Conservation (phyloP, 1,140 invertebrate genomes). For the Achroia grisella region DNA sequence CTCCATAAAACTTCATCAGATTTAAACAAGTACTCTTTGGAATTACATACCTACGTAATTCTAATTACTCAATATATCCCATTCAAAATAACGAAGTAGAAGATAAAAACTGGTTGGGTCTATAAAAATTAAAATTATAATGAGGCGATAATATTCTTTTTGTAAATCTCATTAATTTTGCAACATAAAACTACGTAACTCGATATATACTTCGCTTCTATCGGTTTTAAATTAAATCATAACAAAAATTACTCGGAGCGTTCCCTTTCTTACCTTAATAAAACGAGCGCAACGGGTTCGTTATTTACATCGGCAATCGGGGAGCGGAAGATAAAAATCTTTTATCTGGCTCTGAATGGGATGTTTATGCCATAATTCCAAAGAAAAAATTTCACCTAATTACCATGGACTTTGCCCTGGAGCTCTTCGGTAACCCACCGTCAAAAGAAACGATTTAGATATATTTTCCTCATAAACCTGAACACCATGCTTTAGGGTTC, state of each 20-base stretch:
- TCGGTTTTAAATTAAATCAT: conserved; percentile 18
- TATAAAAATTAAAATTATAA: no score
- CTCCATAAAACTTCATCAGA: no score
- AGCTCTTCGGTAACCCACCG: conserved; percentile 12
- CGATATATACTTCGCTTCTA: conserved; percentile 3
- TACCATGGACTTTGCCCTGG: conserved; percentile 29
- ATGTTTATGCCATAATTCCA: conserved; percentile 50
- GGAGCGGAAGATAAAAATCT: conserved; percentile 43
- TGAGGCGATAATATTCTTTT: no score
- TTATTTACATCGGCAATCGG: conserved; percentile 57
- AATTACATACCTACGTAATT: no score
- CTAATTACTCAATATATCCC: no score
- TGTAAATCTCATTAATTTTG: no score
- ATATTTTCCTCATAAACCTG: not conserved
- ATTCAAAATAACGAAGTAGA: no score
- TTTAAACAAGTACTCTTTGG: no score
- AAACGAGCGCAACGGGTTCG: conserved; percentile 41
- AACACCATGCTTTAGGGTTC: not conserved
- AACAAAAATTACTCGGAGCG: conserved; percentile 27
- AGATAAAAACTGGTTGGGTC: no score
- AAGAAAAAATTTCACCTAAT: conserved; percentile 51
- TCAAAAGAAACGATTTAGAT: conserved; percentile 18
- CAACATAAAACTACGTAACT: conserved; percentile 1
- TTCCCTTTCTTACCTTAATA: conserved; percentile 32
- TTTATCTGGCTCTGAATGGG: conserved; percentile 49